Base-by-base conservation (phyloP, 2,113 vertebrate species). In the Bubalus kerabau region DNA sequence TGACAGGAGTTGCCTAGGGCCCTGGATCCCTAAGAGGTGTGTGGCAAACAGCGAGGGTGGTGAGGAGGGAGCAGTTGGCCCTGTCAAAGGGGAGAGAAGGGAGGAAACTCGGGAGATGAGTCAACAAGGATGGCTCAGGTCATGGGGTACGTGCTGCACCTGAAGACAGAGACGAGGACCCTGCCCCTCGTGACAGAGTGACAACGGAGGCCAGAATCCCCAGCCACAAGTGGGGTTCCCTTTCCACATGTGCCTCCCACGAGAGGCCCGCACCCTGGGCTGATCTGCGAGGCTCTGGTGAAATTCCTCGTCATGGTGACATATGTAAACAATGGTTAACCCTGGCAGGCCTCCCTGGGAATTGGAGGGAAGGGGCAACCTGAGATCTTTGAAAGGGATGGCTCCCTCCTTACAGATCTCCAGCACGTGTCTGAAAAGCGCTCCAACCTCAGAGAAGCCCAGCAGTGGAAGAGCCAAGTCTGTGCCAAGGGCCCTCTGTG, bases 11-110 rank as follows among this genome's bases (percentile, higher is more conserved):
- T 40, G 36, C 52, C 9, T 1, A 23, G 28, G 36, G 26, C 46
- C 86, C 28, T 12, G 90, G 48, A 13, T 43, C 14, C 56, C 30
- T 23, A 52, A 52, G 89, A 48, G 10, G 14, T 43, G 54, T 56
- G 30, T 4, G 1, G 4, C 48, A 16, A 32, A 59, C 3, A 67
- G 54, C 46, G 0, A n/a, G 15, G 60, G 26, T 3, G 24, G 16
- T 28, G 40, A 64, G 36, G 50, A 14, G 32, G 46, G 40, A 17
- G 6, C 60, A 54, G 60, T 9, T 4, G 62, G 67, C 7, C 64
- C 28, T 2, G 48, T 2, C 32, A 81, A 2, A 0, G 30, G 40
- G 60, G 80, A 15, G 0, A 32, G 43, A 0, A 57, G 24, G 28
- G 43, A 78, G 40, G 62, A 50, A 10, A 16, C 14, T 36, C 8